Percentiles rank a stretch among this genome's conserved stretches.
Conservation (phyloP, 2,113 vertebrate genomes). For the Gasterosteus aculeatus region DNA sequence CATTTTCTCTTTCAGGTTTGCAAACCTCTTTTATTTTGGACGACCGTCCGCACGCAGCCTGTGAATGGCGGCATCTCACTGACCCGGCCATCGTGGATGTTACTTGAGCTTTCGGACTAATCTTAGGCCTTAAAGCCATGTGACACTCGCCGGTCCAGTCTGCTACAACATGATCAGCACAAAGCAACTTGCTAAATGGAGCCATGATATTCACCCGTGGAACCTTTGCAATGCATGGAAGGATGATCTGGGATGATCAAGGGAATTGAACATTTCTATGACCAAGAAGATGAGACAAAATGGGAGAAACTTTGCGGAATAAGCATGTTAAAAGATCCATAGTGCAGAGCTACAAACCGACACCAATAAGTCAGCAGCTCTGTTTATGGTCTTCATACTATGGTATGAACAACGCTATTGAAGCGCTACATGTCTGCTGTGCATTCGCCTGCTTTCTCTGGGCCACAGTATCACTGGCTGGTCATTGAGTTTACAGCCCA, state of each 20-base stretch:
- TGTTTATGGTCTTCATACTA: too few relatives aligned
- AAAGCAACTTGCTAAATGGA: constrained; percentile 65
- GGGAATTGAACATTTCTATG: background rate
- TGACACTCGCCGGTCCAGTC: constrained; percentile 54
- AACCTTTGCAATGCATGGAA: constrained; percentile 32
- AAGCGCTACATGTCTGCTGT: background rate
- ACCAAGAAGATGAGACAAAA: background rate
- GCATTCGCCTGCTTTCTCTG: background rate
- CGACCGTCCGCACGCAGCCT: background rate
- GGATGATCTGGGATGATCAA: too few relatives aligned
- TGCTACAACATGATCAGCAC: constrained; percentile 62
- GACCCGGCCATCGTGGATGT: constrained; percentile 50
- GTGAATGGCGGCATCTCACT: constrained; percentile 38
- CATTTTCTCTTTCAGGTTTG: background rate
- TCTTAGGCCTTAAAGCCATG: constrained; percentile 69
- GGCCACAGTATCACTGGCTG: constrained; percentile 4
- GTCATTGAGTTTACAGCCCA: constrained; percentile 39
- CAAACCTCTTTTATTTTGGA: background rate
- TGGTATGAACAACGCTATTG: background rate
- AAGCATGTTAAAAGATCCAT: background rate
- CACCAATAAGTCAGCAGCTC: background rate
- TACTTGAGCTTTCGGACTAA: constrained; percentile 74
- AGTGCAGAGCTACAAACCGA: background rate
- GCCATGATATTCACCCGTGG: constrained; percentile 51
- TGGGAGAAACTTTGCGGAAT: background rate